These are phyloP conservation scores for Euschistus heros DNA, from an alignment of 1,140 invertebrate species.

Conservation along the genomic window DNA sequence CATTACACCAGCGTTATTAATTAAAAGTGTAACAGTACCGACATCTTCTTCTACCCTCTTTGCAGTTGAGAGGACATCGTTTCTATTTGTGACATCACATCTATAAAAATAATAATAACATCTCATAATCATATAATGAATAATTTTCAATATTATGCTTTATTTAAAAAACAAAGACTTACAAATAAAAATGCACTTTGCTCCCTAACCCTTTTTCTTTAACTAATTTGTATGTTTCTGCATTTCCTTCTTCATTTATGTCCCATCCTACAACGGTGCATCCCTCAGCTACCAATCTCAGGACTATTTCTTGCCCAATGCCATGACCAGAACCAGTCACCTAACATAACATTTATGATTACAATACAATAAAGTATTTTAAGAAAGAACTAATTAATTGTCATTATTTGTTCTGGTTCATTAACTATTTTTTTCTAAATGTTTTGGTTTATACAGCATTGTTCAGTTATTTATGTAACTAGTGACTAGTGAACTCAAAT, in stretches of 20 bases:
- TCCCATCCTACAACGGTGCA: slow-evolving; percentile 79
- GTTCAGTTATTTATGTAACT: not conserved
- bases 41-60: slow-evolving; percentile 49
- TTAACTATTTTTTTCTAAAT: too few relatives aligned
- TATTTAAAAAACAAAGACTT: slow-evolving; percentile 29
- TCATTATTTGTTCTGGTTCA: too few relatives aligned
- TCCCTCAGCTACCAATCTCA: slow-evolving; percentile 64
- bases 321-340: slow-evolving; percentile 87
- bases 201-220: slow-evolving; percentile 37
- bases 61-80: slow-evolving; percentile 44
- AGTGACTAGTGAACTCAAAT: too few relatives aligned
- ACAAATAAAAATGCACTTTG: slow-evolving; percentile 45
- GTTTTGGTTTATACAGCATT: too few relatives aligned
- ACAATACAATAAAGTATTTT: too few relatives aligned
- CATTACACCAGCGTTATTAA: slow-evolving; percentile 87
- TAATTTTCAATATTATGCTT: not conserved
- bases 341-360: slow-evolving; percentile 35
- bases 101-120: slow-evolving; percentile 36
- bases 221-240: slow-evolving; percentile 50
- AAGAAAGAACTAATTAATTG: too few relatives aligned
- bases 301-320: slow-evolving; percentile 73
- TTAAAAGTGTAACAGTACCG: slow-evolving; percentile 56
- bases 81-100: slow-evolving; percentile 56
- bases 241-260: slow-evolving; percentile 61
- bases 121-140: not conserved